phyloP scores from a whole-genome alignment of 2,113 vertebrate species.

The Chaenocephalus aceratus region DNA sequence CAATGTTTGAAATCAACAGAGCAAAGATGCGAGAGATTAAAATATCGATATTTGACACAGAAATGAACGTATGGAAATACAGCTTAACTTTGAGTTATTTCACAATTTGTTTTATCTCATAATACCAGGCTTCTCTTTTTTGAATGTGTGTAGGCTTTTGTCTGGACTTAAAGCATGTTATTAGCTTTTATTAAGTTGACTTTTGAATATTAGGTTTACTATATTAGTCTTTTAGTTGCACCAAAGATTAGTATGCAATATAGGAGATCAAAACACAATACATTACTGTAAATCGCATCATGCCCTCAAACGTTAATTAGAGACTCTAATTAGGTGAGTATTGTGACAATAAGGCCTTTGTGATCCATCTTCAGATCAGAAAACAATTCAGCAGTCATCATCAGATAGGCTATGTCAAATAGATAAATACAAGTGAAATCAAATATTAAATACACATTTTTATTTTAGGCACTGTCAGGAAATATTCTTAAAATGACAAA shows the following conservation, averaged over 20 bases:
- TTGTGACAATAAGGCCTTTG: background rate
- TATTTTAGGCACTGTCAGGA: background rate
- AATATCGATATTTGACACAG: background rate
- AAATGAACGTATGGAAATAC: background rate
- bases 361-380: background rate
- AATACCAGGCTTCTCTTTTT: background rate
- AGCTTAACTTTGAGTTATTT: background rate
- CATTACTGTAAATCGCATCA: background rate
- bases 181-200: background rate
- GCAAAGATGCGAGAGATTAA: constrained; percentile 17
- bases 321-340: constrained; percentile 2
- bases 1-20: constrained; percentile 54
- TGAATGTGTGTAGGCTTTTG: background rate
- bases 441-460: background rate
- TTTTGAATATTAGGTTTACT: background rate
- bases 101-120: background rate
- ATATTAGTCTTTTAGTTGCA: background rate
- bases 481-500: too few relatives aligned
- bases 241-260: background rate
- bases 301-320: background rate
- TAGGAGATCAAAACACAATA: background rate
- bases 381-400: background rate
- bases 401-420: background rate
- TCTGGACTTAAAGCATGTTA: background rate
- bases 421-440: background rate